A percentile compares a stretch with the other conserved stretches of the same genome.
These are phyloP conservation scores for Drosophila sp. DNA, from an alignment of 1,140 invertebrate species.

Conservation along the genomic window DNA sequence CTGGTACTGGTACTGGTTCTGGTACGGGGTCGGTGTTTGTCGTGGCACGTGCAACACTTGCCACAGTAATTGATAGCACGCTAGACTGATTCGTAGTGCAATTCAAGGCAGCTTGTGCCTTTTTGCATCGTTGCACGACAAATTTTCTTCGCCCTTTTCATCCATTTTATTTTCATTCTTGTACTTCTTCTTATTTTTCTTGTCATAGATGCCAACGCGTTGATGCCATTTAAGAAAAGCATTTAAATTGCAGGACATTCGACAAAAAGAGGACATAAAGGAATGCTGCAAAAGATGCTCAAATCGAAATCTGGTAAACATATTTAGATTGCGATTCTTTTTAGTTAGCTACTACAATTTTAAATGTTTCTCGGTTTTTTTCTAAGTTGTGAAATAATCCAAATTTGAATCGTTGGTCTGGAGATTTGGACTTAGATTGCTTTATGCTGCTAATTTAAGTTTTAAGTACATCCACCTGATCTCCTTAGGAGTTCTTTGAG, in stretches of 20 bases:
- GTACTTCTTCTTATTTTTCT: conserved; percentile 7
- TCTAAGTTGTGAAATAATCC: no score
- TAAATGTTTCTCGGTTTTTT: no score
- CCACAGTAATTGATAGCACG: conserved; percentile 80
- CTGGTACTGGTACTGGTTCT: conserved; percentile 6
- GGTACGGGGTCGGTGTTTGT: conserved; percentile 40
- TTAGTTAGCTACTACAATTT: no score
- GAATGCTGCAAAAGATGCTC: background rate
- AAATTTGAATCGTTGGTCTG: no score
- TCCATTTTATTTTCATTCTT: conserved; percentile 33
- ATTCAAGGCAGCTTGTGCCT: conserved; percentile 54
- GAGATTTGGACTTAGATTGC: no score
- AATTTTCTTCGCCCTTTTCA: conserved; percentile 46
- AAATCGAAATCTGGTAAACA: conserved; percentile 1
- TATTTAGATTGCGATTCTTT: background rate
- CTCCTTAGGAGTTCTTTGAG: background rate
- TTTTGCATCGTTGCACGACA: conserved; percentile 49
- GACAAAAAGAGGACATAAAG: background rate
- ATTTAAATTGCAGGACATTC: conserved; percentile 29
- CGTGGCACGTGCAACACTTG: conserved; percentile 77
- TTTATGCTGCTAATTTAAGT: no score
- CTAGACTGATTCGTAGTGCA: conserved; percentile 76
- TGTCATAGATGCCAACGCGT: conserved; percentile 23
- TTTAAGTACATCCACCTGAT: background rate
- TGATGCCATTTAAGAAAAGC: conserved; percentile 13